phyloP scores from a whole-genome alignment of 1,140 invertebrate genomes.

The Neocloeon triangulifer region DNA sequence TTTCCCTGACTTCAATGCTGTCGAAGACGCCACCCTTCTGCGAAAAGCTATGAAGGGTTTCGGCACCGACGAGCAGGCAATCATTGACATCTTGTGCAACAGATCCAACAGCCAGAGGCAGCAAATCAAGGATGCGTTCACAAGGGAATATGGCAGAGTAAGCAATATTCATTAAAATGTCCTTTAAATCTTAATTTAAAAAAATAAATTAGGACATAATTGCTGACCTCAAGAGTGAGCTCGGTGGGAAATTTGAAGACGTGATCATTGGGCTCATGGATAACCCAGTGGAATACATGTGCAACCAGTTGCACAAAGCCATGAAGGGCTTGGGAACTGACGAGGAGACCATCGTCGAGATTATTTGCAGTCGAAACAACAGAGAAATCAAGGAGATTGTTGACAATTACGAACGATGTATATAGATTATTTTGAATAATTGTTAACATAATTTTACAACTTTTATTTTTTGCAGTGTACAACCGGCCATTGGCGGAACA shows the following conservation, averaged over 20 bases:
- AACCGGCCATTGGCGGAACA: conserved; percentile 47
- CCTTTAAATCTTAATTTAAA: background rate
- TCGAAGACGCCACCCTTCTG: conserved; percentile 38
- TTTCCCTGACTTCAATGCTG: conserved; percentile 31
- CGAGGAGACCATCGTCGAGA: conserved; percentile 36
- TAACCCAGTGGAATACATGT: conserved; percentile 41
- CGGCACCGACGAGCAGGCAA: conserved; percentile 50
- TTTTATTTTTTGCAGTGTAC: conserved; percentile 26
- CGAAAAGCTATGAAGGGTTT: conserved; percentile 52
- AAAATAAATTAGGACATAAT: conserved; percentile 40
- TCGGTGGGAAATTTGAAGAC: conserved; percentile 55
- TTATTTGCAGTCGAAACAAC: conserved; percentile 43
- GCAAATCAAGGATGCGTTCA: conserved; percentile 38
- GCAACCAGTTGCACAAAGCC: conserved; percentile 40
- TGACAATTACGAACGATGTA: conserved; percentile 35
- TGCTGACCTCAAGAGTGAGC: conserved; percentile 47
- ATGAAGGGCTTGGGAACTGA: conserved; percentile 38
- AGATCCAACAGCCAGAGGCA: conserved; percentile 41
- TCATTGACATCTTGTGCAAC: conserved; percentile 43
- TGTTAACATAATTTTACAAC: background rate
- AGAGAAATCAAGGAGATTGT: conserved; percentile 37
- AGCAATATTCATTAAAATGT: conserved; percentile 6
- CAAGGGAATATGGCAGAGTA: conserved; percentile 50
- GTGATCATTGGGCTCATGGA: conserved; percentile 49
- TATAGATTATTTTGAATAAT: conserved; percentile 13